Conservation (phyloP, 1,140 invertebrate species). For the Metaphire vulgaris region DNA sequence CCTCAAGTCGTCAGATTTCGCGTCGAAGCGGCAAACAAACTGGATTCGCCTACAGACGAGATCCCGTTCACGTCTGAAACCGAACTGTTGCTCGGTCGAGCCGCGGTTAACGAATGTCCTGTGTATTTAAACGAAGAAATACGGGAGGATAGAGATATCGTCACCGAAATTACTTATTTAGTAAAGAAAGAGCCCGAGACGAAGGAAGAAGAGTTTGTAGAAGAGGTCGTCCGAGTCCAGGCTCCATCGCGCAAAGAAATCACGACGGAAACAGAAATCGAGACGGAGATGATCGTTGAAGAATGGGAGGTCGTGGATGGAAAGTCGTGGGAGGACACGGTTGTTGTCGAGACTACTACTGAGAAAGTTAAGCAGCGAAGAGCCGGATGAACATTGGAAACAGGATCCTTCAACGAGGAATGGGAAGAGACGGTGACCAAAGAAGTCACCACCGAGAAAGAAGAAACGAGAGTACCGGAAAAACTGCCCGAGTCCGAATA, state of each 20-base stretch:
- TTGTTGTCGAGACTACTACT: not conserved
- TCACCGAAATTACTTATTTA: not conserved
- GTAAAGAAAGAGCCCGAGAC: not conserved
- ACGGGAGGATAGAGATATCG: not conserved
- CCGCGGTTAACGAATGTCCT: not conserved
- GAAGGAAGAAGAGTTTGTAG: not conserved
- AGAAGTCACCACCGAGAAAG: not conserved
- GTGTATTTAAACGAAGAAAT: not conserved
- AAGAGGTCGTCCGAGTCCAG: not conserved
- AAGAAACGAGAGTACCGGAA: not conserved
- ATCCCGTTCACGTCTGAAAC: not conserved
- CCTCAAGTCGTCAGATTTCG: not conserved
- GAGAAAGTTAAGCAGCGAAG: slow-evolving; percentile 9
- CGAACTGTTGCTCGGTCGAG: not conserved
- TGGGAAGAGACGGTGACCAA: not conserved
- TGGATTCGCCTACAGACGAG: not conserved
- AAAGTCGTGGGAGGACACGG: slow-evolving; percentile 6
- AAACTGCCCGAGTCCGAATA: not conserved
- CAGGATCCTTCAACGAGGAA: not conserved
- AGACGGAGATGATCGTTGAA: slow-evolving; percentile 9
- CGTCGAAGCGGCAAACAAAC: not conserved
- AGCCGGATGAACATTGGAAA: slow-evolving; percentile 1
- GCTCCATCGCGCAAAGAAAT: not conserved
- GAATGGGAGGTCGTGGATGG: slow-evolving; percentile 8
- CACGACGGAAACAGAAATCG: not conserved